Conservation (phyloP, 92 coral and sea anemone genomes). For the Porites divaricata region DNA sequence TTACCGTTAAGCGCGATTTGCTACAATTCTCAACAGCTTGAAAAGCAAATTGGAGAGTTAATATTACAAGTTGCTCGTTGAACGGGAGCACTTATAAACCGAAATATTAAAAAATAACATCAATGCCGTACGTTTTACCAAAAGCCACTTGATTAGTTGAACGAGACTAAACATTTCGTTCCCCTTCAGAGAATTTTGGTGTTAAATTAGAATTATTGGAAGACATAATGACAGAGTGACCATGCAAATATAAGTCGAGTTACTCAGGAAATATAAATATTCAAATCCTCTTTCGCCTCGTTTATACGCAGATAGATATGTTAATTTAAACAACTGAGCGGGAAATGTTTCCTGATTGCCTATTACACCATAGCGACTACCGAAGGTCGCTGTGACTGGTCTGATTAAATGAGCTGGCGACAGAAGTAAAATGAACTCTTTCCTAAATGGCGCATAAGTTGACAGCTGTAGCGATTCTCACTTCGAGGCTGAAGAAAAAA, state of each 20-base stretch:
- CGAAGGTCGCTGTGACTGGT: background rate
- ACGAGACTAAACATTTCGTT: constrained; percentile 3
- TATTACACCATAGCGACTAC: constrained; percentile 10
- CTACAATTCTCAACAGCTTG: background rate
- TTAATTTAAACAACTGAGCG: constrained; percentile 1
- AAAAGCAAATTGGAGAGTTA: constrained; percentile 16
- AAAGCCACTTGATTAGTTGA: constrained; percentile 9
- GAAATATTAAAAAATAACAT: too few relatives aligned
- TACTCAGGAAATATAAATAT: background rate
- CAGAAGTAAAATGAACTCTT: background rate
- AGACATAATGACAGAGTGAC: background rate
- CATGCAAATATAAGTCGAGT: background rate
- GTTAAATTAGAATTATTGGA: background rate
- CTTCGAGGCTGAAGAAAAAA: background rate
- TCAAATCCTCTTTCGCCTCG: background rate
- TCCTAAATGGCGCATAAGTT: background rate
- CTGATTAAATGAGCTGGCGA: background rate
- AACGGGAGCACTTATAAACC: background rate
- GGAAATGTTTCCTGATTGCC: constrained; percentile 11
- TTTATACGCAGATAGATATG: constrained; percentile 3
- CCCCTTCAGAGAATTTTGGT: background rate
- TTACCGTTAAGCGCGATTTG: background rate
- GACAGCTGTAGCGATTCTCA: background rate
- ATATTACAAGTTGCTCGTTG: background rate
- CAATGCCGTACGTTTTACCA: constrained; percentile 23